Conservation (phyloP, 2,113 vertebrate genomes). For the Barbus barbus region DNA sequence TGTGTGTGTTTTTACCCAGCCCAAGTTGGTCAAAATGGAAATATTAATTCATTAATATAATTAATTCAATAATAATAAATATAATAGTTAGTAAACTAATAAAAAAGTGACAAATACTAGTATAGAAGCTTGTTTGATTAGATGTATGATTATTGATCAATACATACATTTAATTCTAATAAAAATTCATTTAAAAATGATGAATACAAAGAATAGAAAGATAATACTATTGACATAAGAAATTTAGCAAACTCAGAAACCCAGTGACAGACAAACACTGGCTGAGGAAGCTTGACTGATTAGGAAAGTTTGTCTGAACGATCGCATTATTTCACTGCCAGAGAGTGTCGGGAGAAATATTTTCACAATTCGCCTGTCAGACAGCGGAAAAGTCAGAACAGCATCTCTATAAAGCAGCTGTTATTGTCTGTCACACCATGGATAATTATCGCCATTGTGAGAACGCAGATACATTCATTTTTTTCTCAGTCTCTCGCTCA, state of each 20-base stretch:
- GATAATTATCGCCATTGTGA: slow-evolving; percentile 19
- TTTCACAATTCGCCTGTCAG: slow-evolving; percentile 10
- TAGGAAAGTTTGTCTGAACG: neutral
- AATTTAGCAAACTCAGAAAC: neutral
- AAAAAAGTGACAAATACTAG: no score
- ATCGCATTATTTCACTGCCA: slow-evolving; percentile 30
- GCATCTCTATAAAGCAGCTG: slow-evolving; percentile 25
- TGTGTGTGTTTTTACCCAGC: no score
- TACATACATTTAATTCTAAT: no score
- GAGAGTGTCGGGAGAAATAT: neutral
- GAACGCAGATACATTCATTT: neutral
- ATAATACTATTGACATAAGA: no score
- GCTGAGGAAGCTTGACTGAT: neutral
- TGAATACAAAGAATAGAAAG: no score
- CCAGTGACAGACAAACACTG: neutral
- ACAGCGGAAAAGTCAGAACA: neutral
- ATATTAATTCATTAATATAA: no score
- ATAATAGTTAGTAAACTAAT: no score
- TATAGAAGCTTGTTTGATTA: no score
- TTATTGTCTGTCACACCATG: slow-evolving; percentile 32
- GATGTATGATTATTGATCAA: no score
- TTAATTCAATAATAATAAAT: no score
- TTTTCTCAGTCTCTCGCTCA: neutral
- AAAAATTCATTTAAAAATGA: no score
- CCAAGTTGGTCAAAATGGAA: no score